phyloP scores from a whole-genome alignment of 2,113 vertebrate species.

The Lepus timidus region DNA sequence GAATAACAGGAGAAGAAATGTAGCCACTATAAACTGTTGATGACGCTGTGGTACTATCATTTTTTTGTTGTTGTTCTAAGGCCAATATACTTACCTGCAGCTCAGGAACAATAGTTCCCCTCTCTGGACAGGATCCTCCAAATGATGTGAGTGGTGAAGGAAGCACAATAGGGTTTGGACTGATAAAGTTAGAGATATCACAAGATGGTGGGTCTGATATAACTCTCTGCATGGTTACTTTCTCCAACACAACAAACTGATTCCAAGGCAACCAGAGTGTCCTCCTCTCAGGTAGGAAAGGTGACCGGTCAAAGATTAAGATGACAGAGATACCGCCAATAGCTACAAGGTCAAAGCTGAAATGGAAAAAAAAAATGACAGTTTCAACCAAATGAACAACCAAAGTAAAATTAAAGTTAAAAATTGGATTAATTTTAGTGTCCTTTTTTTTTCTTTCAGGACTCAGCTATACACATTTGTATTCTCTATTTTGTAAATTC shows the following conservation, averaged over 20 bases:
- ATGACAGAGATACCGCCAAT: slow-evolving; percentile 95
- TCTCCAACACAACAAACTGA: slow-evolving; percentile 96
- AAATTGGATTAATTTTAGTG: neutral
- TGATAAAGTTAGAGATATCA: slow-evolving; percentile 93
- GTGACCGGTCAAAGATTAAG: slow-evolving; percentile 97
- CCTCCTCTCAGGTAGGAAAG: slow-evolving; percentile 95
- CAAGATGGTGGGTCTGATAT: slow-evolving; percentile 89
- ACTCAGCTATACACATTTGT: neutral
- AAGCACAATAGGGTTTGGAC: slow-evolving; percentile 96
- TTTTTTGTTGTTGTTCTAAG: neutral
- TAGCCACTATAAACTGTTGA: neutral
- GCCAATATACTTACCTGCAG: slow-evolving; percentile 91
- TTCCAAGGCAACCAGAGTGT: slow-evolving; percentile 98
- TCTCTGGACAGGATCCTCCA: slow-evolving; percentile 94
- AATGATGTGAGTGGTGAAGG: slow-evolving; percentile 96
- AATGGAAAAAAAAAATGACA: slow-evolving; percentile 80
- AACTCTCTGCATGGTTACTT: slow-evolving; percentile 95
- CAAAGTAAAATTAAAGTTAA: slow-evolving; percentile 22
- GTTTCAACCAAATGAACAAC: slow-evolving; percentile 40
- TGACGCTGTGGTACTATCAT: neutral
- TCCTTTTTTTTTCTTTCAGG: neutral
- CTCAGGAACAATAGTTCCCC: slow-evolving; percentile 95
- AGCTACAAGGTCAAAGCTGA: slow-evolving; percentile 97
- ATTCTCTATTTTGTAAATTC: slow-evolving; percentile 53
- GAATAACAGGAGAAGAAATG: slow-evolving; percentile 22